Conservation (phyloP, 1,140 invertebrate species). For the Myzus persicae region DNA sequence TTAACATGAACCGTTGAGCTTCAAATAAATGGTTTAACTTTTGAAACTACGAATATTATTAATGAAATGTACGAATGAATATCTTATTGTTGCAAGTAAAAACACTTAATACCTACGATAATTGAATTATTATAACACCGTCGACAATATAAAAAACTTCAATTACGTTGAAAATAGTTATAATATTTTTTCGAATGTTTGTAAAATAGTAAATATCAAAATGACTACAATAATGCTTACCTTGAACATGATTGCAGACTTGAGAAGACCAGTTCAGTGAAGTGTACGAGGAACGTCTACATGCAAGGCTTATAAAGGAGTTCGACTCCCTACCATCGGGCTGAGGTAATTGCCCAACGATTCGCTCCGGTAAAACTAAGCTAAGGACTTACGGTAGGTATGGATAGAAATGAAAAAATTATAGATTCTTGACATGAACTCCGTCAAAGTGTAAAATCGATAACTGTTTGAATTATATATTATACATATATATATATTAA, state of each 20-base stretch:
- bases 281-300: constrained; percentile 27
- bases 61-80: neutral
- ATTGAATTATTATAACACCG: too few species aligned
- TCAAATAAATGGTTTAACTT: neutral
- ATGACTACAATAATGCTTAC: constrained; percentile 31
- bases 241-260: constrained; percentile 56
- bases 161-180: neutral
- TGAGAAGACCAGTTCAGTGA: constrained; percentile 38
- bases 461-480: neutral
- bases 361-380: constrained; percentile 30
- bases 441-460: neutral
- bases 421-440: constrained; percentile 43
- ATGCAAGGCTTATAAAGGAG: constrained; percentile 51
- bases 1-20: neutral
- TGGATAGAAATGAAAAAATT: constrained; percentile 42
- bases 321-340: constrained; percentile 41
- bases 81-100: neutral
- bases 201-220: neutral
- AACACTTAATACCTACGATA: neutral
- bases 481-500: neutral
- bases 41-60: neutral
- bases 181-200: neutral
- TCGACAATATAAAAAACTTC: too few species aligned
- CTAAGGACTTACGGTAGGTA: constrained; percentile 10
- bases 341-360: constrained; percentile 43